These are phyloP conservation scores for Drosophila guanche DNA, from an alignment of 1,140 invertebrate species.

Conservation along the genomic window DNA sequence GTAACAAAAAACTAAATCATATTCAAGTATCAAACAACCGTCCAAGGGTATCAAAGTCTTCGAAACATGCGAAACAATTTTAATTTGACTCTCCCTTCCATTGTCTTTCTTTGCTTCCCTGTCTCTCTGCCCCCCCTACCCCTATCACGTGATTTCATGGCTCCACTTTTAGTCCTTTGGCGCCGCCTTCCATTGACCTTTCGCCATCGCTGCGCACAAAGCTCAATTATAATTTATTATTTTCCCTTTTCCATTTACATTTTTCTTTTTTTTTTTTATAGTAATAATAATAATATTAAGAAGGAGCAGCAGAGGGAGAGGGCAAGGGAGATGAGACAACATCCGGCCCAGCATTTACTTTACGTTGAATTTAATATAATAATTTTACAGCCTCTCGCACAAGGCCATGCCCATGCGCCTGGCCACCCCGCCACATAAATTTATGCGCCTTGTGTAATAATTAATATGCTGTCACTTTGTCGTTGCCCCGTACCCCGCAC, in stretches of 20 bases:
- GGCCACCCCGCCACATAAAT: slow-evolving; percentile 55
- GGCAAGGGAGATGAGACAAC: slow-evolving; percentile 29
- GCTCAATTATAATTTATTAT: slow-evolving; percentile 79
- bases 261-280: slow-evolving; percentile 36
- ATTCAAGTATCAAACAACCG: no score
- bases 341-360: slow-evolving; percentile 43
- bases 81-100: not conserved
- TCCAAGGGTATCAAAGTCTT: no score
- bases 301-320: not conserved
- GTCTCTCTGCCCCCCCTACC: slow-evolving; percentile 3
- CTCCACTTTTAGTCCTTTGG: slow-evolving; percentile 49
- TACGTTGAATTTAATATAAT: slow-evolving; percentile 46
- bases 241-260: slow-evolving; percentile 41
- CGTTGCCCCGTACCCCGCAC: slow-evolving; percentile 1
- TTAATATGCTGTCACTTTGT: slow-evolving; percentile 73
- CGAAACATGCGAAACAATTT: no score
- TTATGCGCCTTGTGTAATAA: slow-evolving; percentile 70
- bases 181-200: slow-evolving; percentile 52
- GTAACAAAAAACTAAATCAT: no score
- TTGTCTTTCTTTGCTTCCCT: slow-evolving; percentile 30
- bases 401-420: not conserved
- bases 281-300: slow-evolving; percentile 53
- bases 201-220: slow-evolving; percentile 39
- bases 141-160: slow-evolving; percentile 6
- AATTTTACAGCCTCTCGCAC: slow-evolving; percentile 53